Evolutionary conservation across 2,888 invertebrate genomes (phyloP), one percentile per base, ranked within the genome.

Genomic region (Microplitis deprimator): DNA sequence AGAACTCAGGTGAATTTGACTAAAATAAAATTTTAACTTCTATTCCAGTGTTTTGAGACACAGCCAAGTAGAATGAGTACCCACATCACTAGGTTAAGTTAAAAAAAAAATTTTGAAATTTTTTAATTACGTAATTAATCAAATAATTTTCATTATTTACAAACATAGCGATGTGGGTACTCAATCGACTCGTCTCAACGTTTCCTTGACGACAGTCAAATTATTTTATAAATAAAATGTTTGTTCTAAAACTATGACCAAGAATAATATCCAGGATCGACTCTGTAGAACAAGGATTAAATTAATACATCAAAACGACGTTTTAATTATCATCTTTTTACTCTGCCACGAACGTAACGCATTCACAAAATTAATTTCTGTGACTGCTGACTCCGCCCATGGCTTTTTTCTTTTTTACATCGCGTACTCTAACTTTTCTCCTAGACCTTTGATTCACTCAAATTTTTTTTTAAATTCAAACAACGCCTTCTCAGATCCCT

Each of bases 311-410:
- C 75, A 82, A 81, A 62, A 62, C 62, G 62, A 62, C 10, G 20
- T n/a, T n/a, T 16, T 8, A 50, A 50, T 50, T 73, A 67, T 76
- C 1, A 20, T 41, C 67, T 81, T 73, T 60, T 85, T 87, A 80
- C 79, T 89, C 79, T 88, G 69, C 85, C 88, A 89, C 83, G 81
- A 81, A 85, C 83, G 85, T 85, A 86, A 87, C 85, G 83, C 85
- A 82, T 80, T 85, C 82, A 82, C 75, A 82, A 83, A 71, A 60
- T 71, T 16, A n/a, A 20, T 70, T 64, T 67, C 39, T 7, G 39
- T 73, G 85, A 84, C 79, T 80, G 85, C 85, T 87, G 86, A 87
- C 86, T 87, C 83, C 73, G 85, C 82, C 83, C 79, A 79, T 88
- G 88, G 84, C 75, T 75, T 6, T 50, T 59, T 38, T 17, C 7